Conservation (phyloP, 92 coral and sea anemone species). For the Paramuricea clavata region DNA sequence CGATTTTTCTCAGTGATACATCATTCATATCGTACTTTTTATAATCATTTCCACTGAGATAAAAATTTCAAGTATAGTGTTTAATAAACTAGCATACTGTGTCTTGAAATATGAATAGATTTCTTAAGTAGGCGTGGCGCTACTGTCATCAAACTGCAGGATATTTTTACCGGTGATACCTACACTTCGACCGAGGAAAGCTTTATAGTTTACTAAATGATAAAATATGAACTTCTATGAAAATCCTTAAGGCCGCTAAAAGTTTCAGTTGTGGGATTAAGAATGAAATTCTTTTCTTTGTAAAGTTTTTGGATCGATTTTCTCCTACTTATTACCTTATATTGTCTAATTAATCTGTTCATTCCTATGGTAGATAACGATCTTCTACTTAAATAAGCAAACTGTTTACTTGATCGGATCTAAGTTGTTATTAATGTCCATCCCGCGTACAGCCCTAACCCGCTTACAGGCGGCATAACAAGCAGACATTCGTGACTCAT, state of each 20-base stretch:
- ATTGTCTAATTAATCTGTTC: slow-evolving; percentile 45
- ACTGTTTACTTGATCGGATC: slow-evolving; percentile 53
- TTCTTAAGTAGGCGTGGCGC: slow-evolving; percentile 26
- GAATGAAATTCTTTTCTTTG: not conserved
- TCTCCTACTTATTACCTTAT: slow-evolving; percentile 31
- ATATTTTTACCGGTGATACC: slow-evolving; percentile 21
- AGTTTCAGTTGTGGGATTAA: not conserved
- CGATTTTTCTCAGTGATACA: not conserved
- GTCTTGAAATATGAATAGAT: slow-evolving; percentile 31
- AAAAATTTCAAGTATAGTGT: slow-evolving; percentile 22
- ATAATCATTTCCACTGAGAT: slow-evolving; percentile 5
- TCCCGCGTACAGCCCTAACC: not conserved
- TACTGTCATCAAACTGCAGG: slow-evolving; percentile 47
- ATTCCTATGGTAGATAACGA: slow-evolving; percentile 40
- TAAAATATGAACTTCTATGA: not conserved
- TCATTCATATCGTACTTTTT: slow-evolving; percentile 3
- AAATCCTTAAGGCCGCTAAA: not conserved
- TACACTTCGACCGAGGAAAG: not conserved
- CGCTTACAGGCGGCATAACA: slow-evolving; percentile 13
- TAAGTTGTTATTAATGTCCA: not conserved
- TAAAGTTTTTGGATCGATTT: not conserved
- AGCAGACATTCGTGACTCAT: slow-evolving; percentile 4
- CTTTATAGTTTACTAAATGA: not conserved
- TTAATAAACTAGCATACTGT: slow-evolving; percentile 39
- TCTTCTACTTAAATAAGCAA: slow-evolving; percentile 49